Percentiles rank a stretch among this genome's conserved stretches.
These are phyloP conservation scores for Calephelis perditalis DNA, from an alignment of 2,888 invertebrate species.

Conservation along the genomic window DNA sequence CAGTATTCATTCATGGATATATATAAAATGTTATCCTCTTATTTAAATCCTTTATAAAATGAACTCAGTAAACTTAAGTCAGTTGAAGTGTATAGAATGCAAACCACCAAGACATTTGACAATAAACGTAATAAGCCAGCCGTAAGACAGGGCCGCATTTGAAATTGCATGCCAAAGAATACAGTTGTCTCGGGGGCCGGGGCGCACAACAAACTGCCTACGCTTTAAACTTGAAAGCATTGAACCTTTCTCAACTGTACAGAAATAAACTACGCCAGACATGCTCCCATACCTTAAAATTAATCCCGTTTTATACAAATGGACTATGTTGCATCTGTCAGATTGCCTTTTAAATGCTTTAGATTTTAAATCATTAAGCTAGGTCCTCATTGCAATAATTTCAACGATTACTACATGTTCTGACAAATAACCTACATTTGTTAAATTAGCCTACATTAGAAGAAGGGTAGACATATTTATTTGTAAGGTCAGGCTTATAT, in stretches of 20 bases:
- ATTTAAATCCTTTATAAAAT: no score
- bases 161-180: constrained; percentile 37
- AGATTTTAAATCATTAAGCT: constrained; percentile 7
- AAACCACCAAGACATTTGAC: constrained; percentile 1
- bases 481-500: no score
- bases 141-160: not conserved
- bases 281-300: constrained; percentile 31
- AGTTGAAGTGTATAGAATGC: not conserved
- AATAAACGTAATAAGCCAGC: constrained; percentile 2
- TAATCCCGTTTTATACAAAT: constrained; percentile 17
- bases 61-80: not conserved
- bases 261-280: constrained; percentile 38
- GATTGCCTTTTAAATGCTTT: constrained; percentile 14
- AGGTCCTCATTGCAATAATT: not conserved
- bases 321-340: constrained; percentile 11
- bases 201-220: constrained; percentile 28
- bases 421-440: no score
- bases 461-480: no score
- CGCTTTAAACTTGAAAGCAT: constrained; percentile 35
- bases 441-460: no score
- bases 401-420: no score
- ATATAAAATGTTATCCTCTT: no score
- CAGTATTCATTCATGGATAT: no score
- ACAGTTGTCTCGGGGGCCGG: constrained; percentile 43
- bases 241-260: constrained; percentile 27